phyloP scores from a whole-genome alignment of 2,113 vertebrate genomes.

The Python bivittatus region DNA sequence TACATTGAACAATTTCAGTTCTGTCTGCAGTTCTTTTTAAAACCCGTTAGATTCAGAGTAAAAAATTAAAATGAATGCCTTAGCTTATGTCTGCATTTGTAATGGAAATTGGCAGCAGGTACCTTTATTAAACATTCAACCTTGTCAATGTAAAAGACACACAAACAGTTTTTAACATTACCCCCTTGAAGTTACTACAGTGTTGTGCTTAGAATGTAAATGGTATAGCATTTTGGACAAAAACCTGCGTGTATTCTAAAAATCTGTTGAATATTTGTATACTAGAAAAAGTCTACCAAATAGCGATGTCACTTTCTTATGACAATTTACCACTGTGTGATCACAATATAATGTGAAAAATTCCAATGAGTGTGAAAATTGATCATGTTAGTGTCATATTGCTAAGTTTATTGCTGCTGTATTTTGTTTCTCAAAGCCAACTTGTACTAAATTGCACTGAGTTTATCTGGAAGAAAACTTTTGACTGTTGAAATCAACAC shows the following conservation, averaged over 20 bases:
- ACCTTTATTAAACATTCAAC: slow-evolving; percentile 67
- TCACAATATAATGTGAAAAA: slow-evolving; percentile 80
- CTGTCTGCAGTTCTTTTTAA: slow-evolving; percentile 55
- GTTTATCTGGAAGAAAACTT: slow-evolving; percentile 77
- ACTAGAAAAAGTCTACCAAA: slow-evolving; percentile 71
- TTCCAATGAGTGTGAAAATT: slow-evolving; percentile 70
- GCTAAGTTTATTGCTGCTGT: slow-evolving; percentile 86
- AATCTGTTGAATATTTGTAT: slow-evolving; percentile 69
- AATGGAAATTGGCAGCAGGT: slow-evolving; percentile 55
- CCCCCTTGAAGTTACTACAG: slow-evolving; percentile 63
- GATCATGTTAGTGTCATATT: slow-evolving; percentile 76
- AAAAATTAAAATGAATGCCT: slow-evolving; percentile 67
- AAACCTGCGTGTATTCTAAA: slow-evolving; percentile 66
- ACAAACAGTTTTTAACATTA: slow-evolving; percentile 55
- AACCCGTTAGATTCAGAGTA: slow-evolving; percentile 73
- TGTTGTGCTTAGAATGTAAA: slow-evolving; percentile 72
- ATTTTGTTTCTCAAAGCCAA: slow-evolving; percentile 76
- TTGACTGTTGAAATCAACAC: slow-evolving; percentile 69
- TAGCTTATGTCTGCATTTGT: slow-evolving; percentile 70
- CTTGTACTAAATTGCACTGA: slow-evolving; percentile 88
- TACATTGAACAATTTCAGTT: slow-evolving; percentile 50
- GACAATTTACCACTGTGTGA: slow-evolving; percentile 74
- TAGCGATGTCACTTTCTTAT: slow-evolving; percentile 74
- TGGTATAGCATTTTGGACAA: slow-evolving; percentile 65
- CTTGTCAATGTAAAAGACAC: slow-evolving; percentile 63